phyloP scores from a whole-genome alignment of 2,113 vertebrate genomes.

The Columbina picui region DNA sequence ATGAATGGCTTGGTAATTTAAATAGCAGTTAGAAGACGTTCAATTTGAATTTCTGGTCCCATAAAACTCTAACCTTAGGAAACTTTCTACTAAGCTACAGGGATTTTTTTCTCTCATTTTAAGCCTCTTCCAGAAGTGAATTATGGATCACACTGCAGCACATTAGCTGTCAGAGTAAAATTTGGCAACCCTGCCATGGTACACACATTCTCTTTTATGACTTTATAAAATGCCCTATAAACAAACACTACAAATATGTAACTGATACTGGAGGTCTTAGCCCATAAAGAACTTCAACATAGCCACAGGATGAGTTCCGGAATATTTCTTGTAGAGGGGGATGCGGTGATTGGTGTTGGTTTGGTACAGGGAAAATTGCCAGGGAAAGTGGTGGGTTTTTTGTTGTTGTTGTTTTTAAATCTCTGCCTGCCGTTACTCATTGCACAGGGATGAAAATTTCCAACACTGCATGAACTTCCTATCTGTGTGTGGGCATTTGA shows the following conservation, averaged over 20 bases:
- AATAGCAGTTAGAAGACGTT: not conserved
- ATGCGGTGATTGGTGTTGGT: fast-evolving
- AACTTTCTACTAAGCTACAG: not conserved
- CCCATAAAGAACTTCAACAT: not conserved
- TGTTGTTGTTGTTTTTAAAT: not conserved
- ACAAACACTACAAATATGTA: not conserved
- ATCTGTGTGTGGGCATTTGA: not conserved
- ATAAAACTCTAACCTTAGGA: not conserved
- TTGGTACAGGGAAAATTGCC: not conserved
- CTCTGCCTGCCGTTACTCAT: not conserved
- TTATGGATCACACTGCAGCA: not conserved
- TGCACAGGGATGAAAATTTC: not conserved
- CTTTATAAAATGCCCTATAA: slow-evolving; percentile 6
- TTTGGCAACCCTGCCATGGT: not conserved
- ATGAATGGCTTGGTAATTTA: not conserved
- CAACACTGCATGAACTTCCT: not conserved
- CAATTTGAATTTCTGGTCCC: not conserved
- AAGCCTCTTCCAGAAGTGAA: not conserved
- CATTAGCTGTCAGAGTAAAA: not conserved
- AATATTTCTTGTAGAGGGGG: not conserved
- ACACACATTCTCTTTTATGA: not conserved
- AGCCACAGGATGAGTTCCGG: not conserved
- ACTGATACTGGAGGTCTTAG: not conserved
- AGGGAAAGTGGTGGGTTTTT: not conserved
- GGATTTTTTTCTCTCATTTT: not conserved